A percentile compares a stretch with the other conserved stretches of the same genome.
Conservation (phyloP, 1,140 invertebrate species). For the Colletes latitarsis region DNA sequence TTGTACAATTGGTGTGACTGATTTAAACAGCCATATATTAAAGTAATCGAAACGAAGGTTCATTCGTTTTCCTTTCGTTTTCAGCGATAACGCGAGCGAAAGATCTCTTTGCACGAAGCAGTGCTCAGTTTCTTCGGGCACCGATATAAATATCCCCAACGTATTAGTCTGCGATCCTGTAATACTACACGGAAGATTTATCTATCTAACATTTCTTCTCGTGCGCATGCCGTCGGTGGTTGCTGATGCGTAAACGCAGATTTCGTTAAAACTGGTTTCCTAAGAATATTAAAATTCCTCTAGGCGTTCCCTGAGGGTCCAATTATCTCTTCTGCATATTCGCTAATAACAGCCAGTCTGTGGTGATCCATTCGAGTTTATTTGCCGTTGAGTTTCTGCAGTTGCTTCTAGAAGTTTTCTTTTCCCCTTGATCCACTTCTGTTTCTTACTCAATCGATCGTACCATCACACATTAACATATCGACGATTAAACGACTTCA, state of each 20-base stretch:
- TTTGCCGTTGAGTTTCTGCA: slow-evolving; percentile 21
- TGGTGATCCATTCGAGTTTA: slow-evolving; percentile 26
- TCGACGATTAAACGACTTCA: not conserved
- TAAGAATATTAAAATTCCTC: slow-evolving; percentile 33
- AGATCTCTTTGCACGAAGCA: not conserved
- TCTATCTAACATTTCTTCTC: slow-evolving; percentile 40
- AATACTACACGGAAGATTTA: slow-evolving; percentile 28
- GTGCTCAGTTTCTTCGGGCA: slow-evolving; percentile 1
- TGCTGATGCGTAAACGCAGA: slow-evolving; percentile 46
- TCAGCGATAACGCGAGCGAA: not conserved
- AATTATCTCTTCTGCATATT: slow-evolving; percentile 70
- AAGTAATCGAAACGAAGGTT: not conserved
- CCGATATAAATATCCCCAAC: slow-evolving; percentile 23
- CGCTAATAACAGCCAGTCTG: slow-evolving; percentile 54
- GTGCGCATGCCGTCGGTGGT: not conserved
- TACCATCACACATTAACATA: not conserved
- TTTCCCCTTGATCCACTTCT: not conserved
- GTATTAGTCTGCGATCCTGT: slow-evolving; percentile 24
- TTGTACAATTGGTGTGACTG: too few species aligned
- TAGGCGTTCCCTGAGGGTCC: slow-evolving; percentile 50
- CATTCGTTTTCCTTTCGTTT: too few species aligned
- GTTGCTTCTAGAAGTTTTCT: not conserved
- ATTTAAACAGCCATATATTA: not conserved
- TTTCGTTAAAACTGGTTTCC: slow-evolving; percentile 24
- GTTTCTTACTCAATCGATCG: not conserved